phyloP scores from a whole-genome alignment of 2,797 vertebrate species.

The Acrocephalus scirpaceus region DNA sequence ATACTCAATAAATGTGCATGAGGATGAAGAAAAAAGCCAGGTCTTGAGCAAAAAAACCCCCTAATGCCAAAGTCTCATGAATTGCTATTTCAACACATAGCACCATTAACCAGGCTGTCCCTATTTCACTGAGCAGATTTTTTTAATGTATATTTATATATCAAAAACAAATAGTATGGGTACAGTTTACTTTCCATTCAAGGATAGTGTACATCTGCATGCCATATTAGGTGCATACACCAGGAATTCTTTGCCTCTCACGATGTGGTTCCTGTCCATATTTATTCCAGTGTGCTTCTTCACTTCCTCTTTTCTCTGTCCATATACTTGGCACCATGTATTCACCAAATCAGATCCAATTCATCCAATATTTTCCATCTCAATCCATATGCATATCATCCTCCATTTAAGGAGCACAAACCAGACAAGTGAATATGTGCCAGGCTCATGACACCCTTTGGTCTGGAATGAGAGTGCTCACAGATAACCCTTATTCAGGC shows the following conservation, averaged over 20 bases:
- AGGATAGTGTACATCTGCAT: not conserved
- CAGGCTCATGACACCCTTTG: not conserved
- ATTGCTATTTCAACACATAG: not conserved
- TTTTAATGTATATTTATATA: not conserved
- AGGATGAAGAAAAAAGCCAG: not conserved
- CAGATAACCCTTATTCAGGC: not conserved
- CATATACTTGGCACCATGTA: not conserved
- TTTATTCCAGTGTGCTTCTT: not conserved
- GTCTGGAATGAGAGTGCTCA: not conserved
- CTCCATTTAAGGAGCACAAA: not conserved
- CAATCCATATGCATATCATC: not conserved
- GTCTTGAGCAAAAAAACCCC: not conserved
- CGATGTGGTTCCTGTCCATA: not conserved
- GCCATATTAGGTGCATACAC: not conserved
- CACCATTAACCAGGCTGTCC: not conserved
- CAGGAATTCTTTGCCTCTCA: not conserved
- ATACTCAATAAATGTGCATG: not conserved
- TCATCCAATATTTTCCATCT: not conserved
- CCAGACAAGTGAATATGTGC: fast-evolving
- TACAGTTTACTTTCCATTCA: not conserved
- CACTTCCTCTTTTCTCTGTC: not conserved
- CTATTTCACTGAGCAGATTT: not conserved
- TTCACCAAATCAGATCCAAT: not conserved
- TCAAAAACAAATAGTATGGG: not conserved
- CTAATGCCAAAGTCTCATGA: not conserved